Base-by-base conservation (phyloP, 2,797 vertebrate genomes). In the Spea hammondii region DNA sequence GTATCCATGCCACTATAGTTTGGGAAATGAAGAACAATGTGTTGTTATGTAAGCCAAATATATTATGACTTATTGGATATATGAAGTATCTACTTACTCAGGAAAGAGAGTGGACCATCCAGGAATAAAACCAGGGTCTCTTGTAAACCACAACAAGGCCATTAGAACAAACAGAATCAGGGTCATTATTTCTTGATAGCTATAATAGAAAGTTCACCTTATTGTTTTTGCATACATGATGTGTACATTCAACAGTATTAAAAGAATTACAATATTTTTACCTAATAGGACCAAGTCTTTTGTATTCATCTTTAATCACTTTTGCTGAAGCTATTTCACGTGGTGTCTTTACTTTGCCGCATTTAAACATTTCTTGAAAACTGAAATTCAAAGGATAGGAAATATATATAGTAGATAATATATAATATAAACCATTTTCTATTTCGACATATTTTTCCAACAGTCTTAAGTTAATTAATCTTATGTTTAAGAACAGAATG, bases 91-190 rank as follows among this genome's bases (percentile, higher is more conserved):
- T 64, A 87, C 96, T 96, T 87, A 98, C 96, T 92, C 4, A 78
- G 93, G 82, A 83, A 98, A 95, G 80, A 97, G 89, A 2, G 86
- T 85, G 14, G 88, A 89, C 96, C 97, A 98, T n/a, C 96, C 96
- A 50, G 95, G 87, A 75, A 96, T 84, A 85, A 98, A 96, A 7
- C 96, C 96, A 74, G 96, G 96, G 9, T 95, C 87, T 85, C 96
- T 90, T 79, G 88, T 94, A 85, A 98, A 92, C 96, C 96, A 98
- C 48, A 98, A 85, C 71, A 95, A 13, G 17, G 95, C 94, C 96
- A 97, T 96, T 47, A 94, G 1, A 72, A 92, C 6, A 84, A 98
- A 98, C 6, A 97, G 86, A n/a, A 92, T 70, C 72, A 90, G 84
- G 1, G 95, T 97, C 81, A 95, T 85, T 45, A 89, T 88, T 93